Conservation (phyloP, 2,113 vertebrate species). For the Calyptommatus sinebrachiatus region DNA sequence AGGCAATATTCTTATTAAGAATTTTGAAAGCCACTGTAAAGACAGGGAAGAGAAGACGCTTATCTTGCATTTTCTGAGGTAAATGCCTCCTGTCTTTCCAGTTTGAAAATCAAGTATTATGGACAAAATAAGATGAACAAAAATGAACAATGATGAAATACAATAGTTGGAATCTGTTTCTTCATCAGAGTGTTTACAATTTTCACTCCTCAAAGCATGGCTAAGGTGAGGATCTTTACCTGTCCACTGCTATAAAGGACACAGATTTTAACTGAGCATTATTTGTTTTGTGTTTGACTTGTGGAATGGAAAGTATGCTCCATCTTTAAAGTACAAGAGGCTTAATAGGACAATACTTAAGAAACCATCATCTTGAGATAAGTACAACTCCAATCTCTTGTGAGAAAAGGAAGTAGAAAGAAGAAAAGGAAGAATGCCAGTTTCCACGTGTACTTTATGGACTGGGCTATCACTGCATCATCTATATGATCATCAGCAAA, state of each 20-base stretch:
- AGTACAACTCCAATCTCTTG: conserved; percentile 11
- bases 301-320: neutral
- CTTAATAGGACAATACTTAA: neutral
- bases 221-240: neutral
- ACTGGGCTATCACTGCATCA: no score
- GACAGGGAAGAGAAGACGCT: neutral
- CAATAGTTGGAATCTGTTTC: neutral
- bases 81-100: neutral
- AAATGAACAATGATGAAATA: neutral
- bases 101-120: neutral
- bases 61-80: no score
- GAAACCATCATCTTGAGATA: conserved; percentile 11
- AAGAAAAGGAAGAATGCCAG: no score
- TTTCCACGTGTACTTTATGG: no score
- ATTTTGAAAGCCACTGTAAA: neutral
- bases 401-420: neutral
- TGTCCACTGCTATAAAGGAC: neutral
- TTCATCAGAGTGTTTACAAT: neutral
- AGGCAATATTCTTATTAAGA: neutral
- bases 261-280: neutral
- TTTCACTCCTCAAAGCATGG: neutral
- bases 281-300: neutral
- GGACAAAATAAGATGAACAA: neutral
- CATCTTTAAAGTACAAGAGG: neutral
- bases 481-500: no score